phyloP scores from a whole-genome alignment of 2,113 vertebrate genomes.

The Ptyas mucosa region DNA sequence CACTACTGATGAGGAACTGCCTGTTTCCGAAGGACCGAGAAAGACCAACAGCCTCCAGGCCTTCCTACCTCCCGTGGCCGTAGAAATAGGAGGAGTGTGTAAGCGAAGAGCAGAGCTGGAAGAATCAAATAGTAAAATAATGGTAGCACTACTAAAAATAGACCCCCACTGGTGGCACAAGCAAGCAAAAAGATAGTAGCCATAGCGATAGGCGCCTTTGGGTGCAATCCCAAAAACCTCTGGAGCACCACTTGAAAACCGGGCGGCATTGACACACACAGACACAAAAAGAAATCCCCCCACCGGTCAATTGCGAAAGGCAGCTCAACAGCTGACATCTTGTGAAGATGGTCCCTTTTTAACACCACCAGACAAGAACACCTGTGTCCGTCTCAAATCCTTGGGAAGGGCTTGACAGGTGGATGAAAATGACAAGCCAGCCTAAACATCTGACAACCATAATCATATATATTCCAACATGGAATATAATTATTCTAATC shows the following conservation, averaged over 20 bases:
- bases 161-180: not conserved
- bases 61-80: not conserved
- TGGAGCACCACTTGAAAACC: too few species aligned
- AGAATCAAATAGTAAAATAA: not conserved
- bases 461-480: not conserved
- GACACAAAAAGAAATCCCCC: too few species aligned
- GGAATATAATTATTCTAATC: not conserved
- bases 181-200: not conserved
- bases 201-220: too few species aligned
- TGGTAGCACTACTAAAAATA: not conserved
- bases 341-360: not conserved
- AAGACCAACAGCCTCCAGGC: not conserved
- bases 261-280: not conserved
- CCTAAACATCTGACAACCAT: not conserved
- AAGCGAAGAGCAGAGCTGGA: not conserved
- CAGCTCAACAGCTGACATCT: not conserved
- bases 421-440: not conserved
- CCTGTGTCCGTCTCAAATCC: not conserved
- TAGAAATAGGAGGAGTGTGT: not conserved
- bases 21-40: not conserved
- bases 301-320: not conserved
- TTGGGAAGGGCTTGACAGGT: not conserved
- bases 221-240: too few species aligned
- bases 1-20: not conserved
- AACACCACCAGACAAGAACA: not conserved